A percentile compares a stretch with the other conserved stretches of the same genome.
Conservation (phyloP, 2,797 vertebrate genomes). For the Thunnus albacares region DNA sequence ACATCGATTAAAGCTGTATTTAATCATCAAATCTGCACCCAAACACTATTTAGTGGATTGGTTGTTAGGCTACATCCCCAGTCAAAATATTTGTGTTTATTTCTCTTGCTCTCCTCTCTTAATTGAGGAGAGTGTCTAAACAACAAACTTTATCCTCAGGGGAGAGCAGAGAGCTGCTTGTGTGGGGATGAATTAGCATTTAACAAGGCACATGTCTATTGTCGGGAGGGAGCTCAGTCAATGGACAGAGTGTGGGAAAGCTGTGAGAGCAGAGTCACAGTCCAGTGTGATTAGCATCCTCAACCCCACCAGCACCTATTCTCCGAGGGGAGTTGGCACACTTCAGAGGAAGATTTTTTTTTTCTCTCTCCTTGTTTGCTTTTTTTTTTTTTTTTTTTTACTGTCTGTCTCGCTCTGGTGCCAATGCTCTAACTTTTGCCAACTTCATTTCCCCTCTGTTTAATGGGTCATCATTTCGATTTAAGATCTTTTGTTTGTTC, state of each 20-base stretch:
- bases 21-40: not conserved
- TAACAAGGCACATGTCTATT: constrained; percentile 85
- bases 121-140: constrained; percentile 57
- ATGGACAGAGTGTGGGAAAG: constrained; percentile 84
- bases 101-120: constrained; percentile 17
- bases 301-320: constrained; percentile 51
- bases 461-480: constrained; percentile 25
- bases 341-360: constrained; percentile 53
- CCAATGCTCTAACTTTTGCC: constrained; percentile 32
- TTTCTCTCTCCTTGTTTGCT: not conserved
- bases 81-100: constrained; percentile 67
- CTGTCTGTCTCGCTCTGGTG: constrained; percentile 21
- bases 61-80: constrained; percentile 13
- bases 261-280: constrained; percentile 78
- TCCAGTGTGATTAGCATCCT: constrained; percentile 76
- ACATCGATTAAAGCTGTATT: not conserved
- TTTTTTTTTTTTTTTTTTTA: not conserved
- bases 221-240: constrained; percentile 63
- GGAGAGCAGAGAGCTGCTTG: constrained; percentile 62
- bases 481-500: constrained; percentile 28
- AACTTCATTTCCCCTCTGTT: constrained; percentile 39
- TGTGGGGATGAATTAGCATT: constrained; percentile 79
- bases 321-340: constrained; percentile 72
- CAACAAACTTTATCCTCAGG: constrained; percentile 55
- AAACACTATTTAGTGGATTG: not conserved